phyloP scores from a whole-genome alignment of 2,797 vertebrate species.

The Parotocinclus haroldoi region DNA sequence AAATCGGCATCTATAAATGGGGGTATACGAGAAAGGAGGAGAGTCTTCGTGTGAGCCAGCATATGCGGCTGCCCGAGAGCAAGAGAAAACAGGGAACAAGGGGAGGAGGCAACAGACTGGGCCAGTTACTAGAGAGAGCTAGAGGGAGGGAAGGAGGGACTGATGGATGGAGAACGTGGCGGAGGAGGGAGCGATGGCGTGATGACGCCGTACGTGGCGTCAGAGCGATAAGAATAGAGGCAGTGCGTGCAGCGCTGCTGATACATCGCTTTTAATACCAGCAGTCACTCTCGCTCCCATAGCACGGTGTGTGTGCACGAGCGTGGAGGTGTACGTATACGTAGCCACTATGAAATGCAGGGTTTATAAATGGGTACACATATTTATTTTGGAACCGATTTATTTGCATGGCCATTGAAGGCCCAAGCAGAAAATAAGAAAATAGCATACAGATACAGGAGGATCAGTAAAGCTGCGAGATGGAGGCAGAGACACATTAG shows the following conservation, averaged over 20 bases:
- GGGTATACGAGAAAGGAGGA: constrained; percentile 62
- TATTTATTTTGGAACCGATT: constrained; percentile 26
- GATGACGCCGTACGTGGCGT: constrained; percentile 80
- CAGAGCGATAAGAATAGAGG: constrained; percentile 81
- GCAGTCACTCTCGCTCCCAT: constrained; percentile 65
- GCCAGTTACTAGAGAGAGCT: constrained; percentile 43
- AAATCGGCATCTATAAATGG: constrained; percentile 68
- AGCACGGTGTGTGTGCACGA: constrained; percentile 46
- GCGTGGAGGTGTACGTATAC: constrained; percentile 43
- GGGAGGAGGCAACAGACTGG: constrained; percentile 63
- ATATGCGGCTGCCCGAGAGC: constrained; percentile 25
- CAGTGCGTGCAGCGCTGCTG: constrained; percentile 71
- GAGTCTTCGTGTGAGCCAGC: constrained; percentile 45
- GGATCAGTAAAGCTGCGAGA: not conserved
- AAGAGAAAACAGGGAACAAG: constrained; percentile 46
- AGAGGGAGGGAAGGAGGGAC: constrained; percentile 49
- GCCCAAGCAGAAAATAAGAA: not conserved
- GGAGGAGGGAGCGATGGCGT: constrained; percentile 71
- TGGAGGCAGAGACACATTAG: not conserved
- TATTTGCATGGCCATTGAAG: constrained; percentile 7
- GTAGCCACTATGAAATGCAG: constrained; percentile 37
- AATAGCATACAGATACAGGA: not conserved
- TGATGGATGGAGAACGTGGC: constrained; percentile 62
- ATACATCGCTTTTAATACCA: constrained; percentile 70
- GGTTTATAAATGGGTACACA: constrained; percentile 42